Conservation (phyloP, 2,797 vertebrate species). For the Synaphobranchus kaupii region DNA sequence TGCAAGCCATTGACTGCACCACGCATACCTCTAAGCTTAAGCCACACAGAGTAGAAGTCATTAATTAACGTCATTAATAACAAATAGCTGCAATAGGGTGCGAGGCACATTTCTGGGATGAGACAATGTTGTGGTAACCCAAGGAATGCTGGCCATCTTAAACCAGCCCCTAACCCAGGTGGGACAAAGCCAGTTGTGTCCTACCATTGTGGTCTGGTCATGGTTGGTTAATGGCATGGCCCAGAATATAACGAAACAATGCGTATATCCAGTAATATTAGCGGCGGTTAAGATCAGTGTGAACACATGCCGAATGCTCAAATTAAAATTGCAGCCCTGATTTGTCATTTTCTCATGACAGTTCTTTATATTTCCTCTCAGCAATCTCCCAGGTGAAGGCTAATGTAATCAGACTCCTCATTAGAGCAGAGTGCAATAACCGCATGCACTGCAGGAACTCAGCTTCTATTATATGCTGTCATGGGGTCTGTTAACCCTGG, state of each 20-base stretch:
- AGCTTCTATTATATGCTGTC: not conserved
- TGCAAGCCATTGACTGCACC: too few relatives aligned
- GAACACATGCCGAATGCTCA: not conserved
- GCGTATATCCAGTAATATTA: too few relatives aligned
- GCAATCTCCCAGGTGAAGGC: not conserved
- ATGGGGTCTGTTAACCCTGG: not conserved
- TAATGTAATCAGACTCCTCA: conserved; percentile 8
- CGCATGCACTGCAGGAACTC: not conserved
- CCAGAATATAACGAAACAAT: too few relatives aligned
- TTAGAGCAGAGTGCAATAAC: conserved; percentile 7
- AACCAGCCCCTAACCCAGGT: not conserved
- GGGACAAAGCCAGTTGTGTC: not conserved
- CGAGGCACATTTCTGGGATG: too few relatives aligned
- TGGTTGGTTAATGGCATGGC: not conserved
- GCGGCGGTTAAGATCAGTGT: not conserved
- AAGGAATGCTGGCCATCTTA: not conserved
- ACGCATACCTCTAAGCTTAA: too few relatives aligned
- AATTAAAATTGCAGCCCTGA: not conserved
- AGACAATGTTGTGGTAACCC: too few relatives aligned
- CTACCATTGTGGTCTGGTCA: not conserved
- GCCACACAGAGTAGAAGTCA: too few relatives aligned
- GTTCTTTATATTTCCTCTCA: not conserved
- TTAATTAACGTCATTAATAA: too few relatives aligned
- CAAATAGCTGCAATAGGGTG: too few relatives aligned
- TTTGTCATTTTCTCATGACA: not conserved